Evolutionary conservation across 53 echinoderm and acorn worm genomes (phyloP).

Genomic region (Pentamera pediparva): DNA sequence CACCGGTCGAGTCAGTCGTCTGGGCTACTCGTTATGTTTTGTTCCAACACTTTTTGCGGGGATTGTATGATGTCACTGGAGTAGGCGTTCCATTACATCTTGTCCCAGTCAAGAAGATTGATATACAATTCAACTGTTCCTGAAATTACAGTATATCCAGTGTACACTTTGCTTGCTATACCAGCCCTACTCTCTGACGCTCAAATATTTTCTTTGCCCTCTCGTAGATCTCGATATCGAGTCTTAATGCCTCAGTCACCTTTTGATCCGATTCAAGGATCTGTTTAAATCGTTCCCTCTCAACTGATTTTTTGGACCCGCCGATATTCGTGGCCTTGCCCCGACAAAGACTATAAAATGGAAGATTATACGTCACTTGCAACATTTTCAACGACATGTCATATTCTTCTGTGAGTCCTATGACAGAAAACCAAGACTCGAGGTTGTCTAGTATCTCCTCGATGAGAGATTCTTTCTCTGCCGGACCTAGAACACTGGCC

Average conservation of each 20-base stretch:
- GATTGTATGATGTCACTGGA: too few relatives aligned
- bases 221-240: background rate
- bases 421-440: slow-evolving; percentile 22
- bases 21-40: too few relatives aligned
- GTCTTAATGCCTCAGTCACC: background rate
- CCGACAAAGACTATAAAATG: slow-evolving; percentile 1
- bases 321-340: background rate
- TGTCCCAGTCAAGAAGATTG: too few relatives aligned
- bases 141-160: too few relatives aligned
- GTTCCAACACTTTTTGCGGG: too few relatives aligned
- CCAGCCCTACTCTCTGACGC: background rate
- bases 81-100: too few relatives aligned
- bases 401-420: slow-evolving; percentile 19
- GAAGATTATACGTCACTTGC: slow-evolving; percentile 4
- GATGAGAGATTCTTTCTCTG: background rate
- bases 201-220: background rate
- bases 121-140: too few relatives aligned
- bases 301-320: background rate
- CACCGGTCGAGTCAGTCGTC: too few relatives aligned
- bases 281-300: background rate
- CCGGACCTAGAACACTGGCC: background rate
- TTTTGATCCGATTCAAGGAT: background rate
- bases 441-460: slow-evolving; percentile 13
- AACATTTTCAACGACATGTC: slow-evolving; percentile 23
- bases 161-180: too few relatives aligned